Conservation (phyloP, 2,113 vertebrate genomes). For the zebrafish (Danio rerio) region DNA sequence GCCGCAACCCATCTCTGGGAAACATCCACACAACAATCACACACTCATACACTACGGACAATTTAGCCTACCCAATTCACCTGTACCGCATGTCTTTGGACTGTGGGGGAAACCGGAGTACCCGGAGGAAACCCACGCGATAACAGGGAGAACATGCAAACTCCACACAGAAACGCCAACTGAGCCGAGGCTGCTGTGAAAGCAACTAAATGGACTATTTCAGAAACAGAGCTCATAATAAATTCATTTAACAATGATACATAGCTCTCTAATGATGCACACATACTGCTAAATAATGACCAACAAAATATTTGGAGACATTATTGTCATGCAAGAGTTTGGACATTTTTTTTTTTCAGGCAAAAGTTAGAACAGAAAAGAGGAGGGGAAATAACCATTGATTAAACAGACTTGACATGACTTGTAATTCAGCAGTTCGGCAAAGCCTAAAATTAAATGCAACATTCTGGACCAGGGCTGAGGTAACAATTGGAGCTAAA, state of each 20-base stretch:
- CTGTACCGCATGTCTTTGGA: no score
- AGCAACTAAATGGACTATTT: slow-evolving; percentile 68
- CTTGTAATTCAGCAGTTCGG: not conserved
- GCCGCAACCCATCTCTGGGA: no score
- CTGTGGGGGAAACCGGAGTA: no score
- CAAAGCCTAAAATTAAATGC: slow-evolving; percentile 29
- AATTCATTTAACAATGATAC: slow-evolving; percentile 53
- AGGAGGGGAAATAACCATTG: not conserved
- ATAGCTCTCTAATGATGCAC: slow-evolving; percentile 49
- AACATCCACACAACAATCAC: no score
- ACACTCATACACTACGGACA: no score
- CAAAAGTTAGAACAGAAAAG: not conserved
- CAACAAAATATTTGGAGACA: not conserved
- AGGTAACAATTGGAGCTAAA: slow-evolving; percentile 48
- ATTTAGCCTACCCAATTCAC: no score
- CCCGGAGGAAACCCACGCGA: no score
- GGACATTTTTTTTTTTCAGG: not conserved
- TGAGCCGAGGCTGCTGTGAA: slow-evolving; percentile 61
- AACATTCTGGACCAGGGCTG: slow-evolving; percentile 17
- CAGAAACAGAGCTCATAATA: slow-evolving; percentile 65
- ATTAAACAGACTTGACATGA: slow-evolving; percentile 32
- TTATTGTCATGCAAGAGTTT: not conserved
- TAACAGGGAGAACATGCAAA: no score
- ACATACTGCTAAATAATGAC: slow-evolving; percentile 44
- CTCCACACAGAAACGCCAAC: no score